Conservation (phyloP, 2,797 vertebrate genomes). For the Malurus leucopterus region DNA sequence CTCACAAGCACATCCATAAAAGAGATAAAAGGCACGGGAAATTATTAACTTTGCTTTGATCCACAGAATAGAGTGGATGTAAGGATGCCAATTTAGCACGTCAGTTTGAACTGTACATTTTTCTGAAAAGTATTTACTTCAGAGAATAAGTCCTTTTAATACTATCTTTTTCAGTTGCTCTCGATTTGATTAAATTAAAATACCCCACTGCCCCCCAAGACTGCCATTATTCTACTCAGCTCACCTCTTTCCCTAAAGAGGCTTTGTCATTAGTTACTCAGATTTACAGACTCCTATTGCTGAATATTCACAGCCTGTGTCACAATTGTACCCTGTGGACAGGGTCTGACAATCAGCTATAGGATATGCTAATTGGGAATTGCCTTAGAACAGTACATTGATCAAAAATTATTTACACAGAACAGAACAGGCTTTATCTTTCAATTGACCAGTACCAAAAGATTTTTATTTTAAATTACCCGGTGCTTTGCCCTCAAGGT, state of each 20-base stretch:
- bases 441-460: constrained; percentile 60
- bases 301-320: constrained; percentile 48
- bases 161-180: constrained; percentile 39
- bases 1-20: background rate
- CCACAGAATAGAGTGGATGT: background rate
- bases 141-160: constrained; percentile 34
- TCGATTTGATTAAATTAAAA: constrained; percentile 50
- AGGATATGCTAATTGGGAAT: constrained; percentile 39
- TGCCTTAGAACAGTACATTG: constrained; percentile 54
- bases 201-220: background rate
- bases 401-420: constrained; percentile 77
- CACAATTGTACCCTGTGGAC: constrained; percentile 45
- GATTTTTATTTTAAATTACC: constrained; percentile 55
- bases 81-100: constrained; percentile 7
- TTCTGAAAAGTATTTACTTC: constrained; percentile 3
- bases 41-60: constrained; percentile 48
- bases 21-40: constrained; percentile 43
- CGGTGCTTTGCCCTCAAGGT: background rate
- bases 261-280: constrained; percentile 47
- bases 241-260: constrained; percentile 48
- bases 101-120: constrained; percentile 24
- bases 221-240: constrained; percentile 28
- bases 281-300: constrained; percentile 45
- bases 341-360: constrained; percentile 26
- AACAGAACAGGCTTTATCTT: constrained; percentile 64